phyloP scores from a whole-genome alignment of 2,888 invertebrate species.

The Schrankia costaestrigalis region DNA sequence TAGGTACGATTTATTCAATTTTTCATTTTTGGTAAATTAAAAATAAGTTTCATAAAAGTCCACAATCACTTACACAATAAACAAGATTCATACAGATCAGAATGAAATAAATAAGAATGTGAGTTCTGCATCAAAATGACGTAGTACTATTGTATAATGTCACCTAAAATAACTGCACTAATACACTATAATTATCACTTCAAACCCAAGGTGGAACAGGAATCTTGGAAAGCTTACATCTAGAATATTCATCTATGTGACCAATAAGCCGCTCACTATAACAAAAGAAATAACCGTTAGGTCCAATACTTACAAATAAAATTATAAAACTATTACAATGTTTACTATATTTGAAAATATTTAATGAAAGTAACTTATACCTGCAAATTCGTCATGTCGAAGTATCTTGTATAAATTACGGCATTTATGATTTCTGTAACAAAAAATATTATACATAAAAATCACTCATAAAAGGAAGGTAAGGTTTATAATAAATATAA shows the following conservation, averaged over 20 bases:
- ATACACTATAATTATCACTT: conserved; percentile 76
- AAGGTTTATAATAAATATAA: too few relatives aligned
- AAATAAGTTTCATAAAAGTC: conserved; percentile 74
- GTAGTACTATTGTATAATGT: conserved; percentile 54
- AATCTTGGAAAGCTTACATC: conserved; percentile 75
- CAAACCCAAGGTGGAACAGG: conserved; percentile 75
- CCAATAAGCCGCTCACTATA: conserved; percentile 64
- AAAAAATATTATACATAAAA: conserved; percentile 21
- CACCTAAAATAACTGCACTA: conserved; percentile 72
- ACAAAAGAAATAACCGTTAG: conserved; percentile 48
- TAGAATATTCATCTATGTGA: conserved; percentile 74
- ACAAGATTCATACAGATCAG: conserved; percentile 78
- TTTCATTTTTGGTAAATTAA: conserved; percentile 79
- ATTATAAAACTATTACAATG: too few relatives aligned
- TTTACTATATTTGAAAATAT: too few relatives aligned
- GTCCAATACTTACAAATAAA: too few relatives aligned
- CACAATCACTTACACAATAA: conserved; percentile 75
- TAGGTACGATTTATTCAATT: conserved; percentile 73
- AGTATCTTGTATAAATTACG: conserved; percentile 53
- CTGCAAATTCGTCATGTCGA: conserved; percentile 58
- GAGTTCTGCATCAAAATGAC: conserved; percentile 68
- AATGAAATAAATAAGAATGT: conserved; percentile 78
- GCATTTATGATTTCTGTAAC: conserved; percentile 74
- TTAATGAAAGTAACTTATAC: too few relatives aligned
- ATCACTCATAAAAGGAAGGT: too few relatives aligned